Base-by-base conservation (phyloP, 2,888 invertebrate genomes). In the Panorpa germanica region DNA sequence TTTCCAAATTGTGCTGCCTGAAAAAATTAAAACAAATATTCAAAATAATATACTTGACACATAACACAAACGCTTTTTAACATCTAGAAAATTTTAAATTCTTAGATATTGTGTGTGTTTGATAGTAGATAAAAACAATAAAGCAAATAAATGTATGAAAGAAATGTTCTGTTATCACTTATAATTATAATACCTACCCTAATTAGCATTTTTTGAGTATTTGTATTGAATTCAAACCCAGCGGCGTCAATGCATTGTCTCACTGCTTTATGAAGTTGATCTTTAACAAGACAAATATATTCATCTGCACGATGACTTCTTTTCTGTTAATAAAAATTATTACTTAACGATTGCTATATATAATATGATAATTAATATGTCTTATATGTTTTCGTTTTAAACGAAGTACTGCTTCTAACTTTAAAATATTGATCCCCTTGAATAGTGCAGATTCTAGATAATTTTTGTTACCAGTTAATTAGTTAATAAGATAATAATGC, bases 1-100 rank as follows among this genome's bases (percentile, higher is more conserved):
- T 91, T 93, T 5, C 95, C 95, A 58, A 91, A 93, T 47, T 90
- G 83, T 0, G 93, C 91, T 7, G 93, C 78, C 76, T 78, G 42
- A 14, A 48, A 45, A 41, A 33, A 28, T 28, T 25, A 13, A n/a
- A n/a, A n/a, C n/a, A n/a, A n/a, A n/a, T n/a, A n/a, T n/a, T n/a
- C 12, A 14, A 31, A 25, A 26, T 14, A 16, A 4, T 13, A 7
- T 28, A 10, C 17, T 4, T 16, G 9, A 15, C 15, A 12, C 4
- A 33, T 18, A 8, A 24, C 12, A 19, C 2, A 15, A 27, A 24
- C 8, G 20, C 13, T 16, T 3, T 9, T 13, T 12, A 15, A 20
- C 9, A n/a, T 19, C 9, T 10, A 31, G 12, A 13, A 18, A 26
- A 25, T 12, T 17, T 26, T 32, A 35, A 28, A 33, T 31, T 6